A percentile compares a stretch with the other conserved stretches of the same genome.
Evolutionary conservation across 64 coral and sea anemone genomes (phyloP).

Genomic region (Astreopora myriophthalma): DNA sequence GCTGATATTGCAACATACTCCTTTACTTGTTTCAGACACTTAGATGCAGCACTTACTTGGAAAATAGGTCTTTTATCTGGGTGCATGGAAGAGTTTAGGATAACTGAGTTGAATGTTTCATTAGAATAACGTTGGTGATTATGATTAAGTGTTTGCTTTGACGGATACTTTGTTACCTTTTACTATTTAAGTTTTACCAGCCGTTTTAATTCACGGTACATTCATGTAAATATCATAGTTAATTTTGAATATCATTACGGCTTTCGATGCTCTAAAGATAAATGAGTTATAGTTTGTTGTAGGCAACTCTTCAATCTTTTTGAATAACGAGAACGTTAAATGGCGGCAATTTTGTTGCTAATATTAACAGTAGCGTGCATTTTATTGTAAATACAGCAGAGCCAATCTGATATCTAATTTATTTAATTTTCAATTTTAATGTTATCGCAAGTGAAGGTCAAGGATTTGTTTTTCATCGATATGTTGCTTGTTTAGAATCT

Average conservation of each 20-base stretch:
- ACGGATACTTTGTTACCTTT: background rate
- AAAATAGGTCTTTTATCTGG: background rate
- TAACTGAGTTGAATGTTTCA: background rate
- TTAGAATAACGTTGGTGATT: background rate
- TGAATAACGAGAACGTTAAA: background rate
- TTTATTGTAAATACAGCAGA: slow-evolving; percentile 36
- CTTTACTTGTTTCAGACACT: background rate
- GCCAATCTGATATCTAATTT: background rate
- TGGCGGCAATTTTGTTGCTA: background rate
- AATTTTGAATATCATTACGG: background rate
- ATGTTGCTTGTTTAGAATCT: background rate
- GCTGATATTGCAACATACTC: background rate
- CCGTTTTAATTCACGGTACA: background rate
- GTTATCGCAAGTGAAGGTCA: background rate
- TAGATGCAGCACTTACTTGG: background rate
- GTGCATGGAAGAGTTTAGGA: background rate
- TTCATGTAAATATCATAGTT: slow-evolving; percentile 14
- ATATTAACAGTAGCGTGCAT: background rate
- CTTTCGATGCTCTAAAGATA: background rate
- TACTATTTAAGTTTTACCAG: background rate
- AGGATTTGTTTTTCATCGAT: background rate
- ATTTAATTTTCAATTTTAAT: slow-evolving; percentile 9
- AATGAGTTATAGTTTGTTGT: background rate
- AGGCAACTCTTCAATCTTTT: background rate
- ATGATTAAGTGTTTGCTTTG: background rate